A percentile compares a stretch with the other conserved stretches of the same genome.
Evolutionary conservation across 2,888 invertebrate genomes (phyloP).

Genomic region (Panzeria rudis): DNA sequence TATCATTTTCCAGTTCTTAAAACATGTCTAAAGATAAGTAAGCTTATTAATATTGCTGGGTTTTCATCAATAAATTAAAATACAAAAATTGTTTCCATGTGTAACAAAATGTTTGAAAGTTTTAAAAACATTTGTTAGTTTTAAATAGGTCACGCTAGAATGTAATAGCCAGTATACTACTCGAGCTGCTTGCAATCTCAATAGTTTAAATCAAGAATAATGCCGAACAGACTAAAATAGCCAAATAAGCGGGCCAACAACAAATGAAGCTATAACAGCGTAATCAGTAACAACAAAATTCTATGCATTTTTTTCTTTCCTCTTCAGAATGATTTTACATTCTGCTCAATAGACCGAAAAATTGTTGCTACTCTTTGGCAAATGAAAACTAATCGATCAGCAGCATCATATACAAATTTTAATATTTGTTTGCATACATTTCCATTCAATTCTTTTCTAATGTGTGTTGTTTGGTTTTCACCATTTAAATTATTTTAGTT

Average conservation of each 20-base stretch:
- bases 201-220: conserved; percentile 28
- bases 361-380: conserved; percentile 48
- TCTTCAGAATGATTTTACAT: conserved; percentile 32
- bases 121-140: conserved; percentile 44
- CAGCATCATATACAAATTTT: conserved; percentile 47
- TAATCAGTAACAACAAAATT: conserved; percentile 8
- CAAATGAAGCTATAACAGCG: conserved; percentile 13
- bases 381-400: conserved; percentile 62
- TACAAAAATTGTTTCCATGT: not conserved
- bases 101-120: conserved; percentile 12
- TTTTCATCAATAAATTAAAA: conserved; percentile 43
- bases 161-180: conserved; percentile 22
- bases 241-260: conserved; percentile 6
- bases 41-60: not conserved
- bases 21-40: too few species aligned
- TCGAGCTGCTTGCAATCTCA: not conserved
- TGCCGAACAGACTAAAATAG: conserved; percentile 9
- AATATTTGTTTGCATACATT: conserved; percentile 45
- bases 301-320: not conserved
- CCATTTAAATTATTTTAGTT: conserved; percentile 50
- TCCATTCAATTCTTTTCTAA: conserved; percentile 21
- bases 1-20: too few species aligned
- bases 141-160: conserved; percentile 41
- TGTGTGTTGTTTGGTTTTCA: conserved; percentile 23
- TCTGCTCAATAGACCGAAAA: conserved; percentile 50